A percentile compares a stretch with the other conserved stretches of the same genome.
Conservation (phyloP, 2,888 invertebrate species). For the Cistogaster globosa region DNA sequence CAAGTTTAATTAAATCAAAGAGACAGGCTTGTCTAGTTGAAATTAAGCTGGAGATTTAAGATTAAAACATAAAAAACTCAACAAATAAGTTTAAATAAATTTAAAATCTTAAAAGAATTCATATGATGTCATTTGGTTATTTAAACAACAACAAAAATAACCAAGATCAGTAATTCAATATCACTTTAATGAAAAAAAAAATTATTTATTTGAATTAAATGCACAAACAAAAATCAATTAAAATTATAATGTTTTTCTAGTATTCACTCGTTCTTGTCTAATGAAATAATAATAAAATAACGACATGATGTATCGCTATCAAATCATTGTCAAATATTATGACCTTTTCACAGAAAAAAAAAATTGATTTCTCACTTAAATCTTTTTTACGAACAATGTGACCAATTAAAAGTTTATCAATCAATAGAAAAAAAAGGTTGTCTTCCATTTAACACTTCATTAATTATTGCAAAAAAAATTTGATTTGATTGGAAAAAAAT, state of each 20-base stretch:
- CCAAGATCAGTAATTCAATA: constrained; percentile 22
- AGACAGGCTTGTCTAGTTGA: constrained; percentile 44
- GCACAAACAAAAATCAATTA: constrained; percentile 35
- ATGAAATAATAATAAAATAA: too few relatives aligned
- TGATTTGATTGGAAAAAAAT: too few relatives aligned
- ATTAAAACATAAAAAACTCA: constrained; percentile 4
- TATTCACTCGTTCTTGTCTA: neutral
- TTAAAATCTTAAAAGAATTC: neutral
- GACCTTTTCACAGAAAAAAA: constrained; percentile 34
- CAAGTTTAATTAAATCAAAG: constrained; percentile 50
- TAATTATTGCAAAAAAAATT: neutral
- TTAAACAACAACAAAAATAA: neutral
- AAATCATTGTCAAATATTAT: constrained; percentile 54
- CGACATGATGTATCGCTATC: constrained; percentile 2
- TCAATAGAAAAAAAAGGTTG: constrained; percentile 18
- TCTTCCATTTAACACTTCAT: neutral
- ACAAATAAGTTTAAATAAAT: constrained; percentile 28
- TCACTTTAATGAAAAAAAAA: constrained; percentile 14
- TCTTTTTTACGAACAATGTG: neutral
- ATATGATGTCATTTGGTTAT: constrained; percentile 49
- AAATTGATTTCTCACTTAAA: constrained; percentile 12
- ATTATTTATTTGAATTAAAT: constrained; percentile 20
- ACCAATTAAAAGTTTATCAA: constrained; percentile 37
- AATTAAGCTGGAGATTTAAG: constrained; percentile 34
- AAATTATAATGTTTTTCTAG: neutral